phyloP scores from a whole-genome alignment of 2,113 vertebrate genomes.

The Xiphophorus hellerii region DNA sequence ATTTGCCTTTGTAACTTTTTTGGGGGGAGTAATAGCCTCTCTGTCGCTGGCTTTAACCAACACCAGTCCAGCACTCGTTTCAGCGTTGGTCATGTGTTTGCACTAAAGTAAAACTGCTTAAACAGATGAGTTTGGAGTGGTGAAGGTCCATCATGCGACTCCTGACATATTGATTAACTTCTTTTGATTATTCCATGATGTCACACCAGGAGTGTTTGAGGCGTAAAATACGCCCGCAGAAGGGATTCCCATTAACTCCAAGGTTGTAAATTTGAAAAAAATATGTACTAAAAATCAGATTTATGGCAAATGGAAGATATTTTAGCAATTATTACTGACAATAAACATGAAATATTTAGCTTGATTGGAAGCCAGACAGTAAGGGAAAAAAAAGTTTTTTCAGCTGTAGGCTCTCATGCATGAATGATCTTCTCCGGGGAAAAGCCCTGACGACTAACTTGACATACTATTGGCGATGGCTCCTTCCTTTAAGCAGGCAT shows the following conservation, averaged over 20 bases:
- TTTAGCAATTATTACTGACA: not conserved
- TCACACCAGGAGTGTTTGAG: not conserved
- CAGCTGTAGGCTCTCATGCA: not conserved
- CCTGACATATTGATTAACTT: no score
- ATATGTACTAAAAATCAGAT: not conserved
- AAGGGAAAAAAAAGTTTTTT: not conserved
- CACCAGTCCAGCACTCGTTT: no score
- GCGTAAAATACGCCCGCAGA: not conserved
- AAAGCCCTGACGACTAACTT: not conserved
- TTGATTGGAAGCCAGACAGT: not conserved
- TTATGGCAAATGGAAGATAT: not conserved
- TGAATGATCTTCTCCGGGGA: not conserved
- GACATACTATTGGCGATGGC: constrained; percentile 11
- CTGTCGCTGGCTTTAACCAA: no score
- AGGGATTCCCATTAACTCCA: no score
- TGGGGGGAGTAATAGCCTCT: no score
- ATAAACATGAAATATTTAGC: not conserved
- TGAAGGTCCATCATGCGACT: no score
- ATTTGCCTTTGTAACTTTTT: no score
- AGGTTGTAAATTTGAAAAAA: not conserved
- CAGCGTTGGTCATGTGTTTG: no score
- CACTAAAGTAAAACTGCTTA: no score
- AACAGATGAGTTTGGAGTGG: no score
- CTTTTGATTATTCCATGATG: no score
- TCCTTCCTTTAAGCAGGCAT: constrained; percentile 23